Percentiles rank a stretch among this genome's conserved stretches.
Conservation (phyloP, 2,888 invertebrate genomes). For the Unio pictorum region DNA sequence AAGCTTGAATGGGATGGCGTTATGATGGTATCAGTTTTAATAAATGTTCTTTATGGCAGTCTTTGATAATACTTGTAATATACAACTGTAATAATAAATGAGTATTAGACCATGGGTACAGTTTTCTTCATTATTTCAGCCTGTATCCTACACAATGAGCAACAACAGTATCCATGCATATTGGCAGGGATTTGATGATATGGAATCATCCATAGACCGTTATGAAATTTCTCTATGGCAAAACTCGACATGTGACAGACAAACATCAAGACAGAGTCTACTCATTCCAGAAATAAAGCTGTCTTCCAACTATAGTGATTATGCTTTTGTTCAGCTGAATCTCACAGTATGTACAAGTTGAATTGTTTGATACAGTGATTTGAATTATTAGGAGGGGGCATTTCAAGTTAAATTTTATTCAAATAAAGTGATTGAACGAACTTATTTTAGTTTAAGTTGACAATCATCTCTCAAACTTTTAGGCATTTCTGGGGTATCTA, state of each 20-base stretch:
- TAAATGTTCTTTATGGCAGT: no score
- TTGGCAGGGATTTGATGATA: constrained; percentile 36
- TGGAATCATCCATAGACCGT: constrained; percentile 24
- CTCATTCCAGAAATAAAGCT: constrained; percentile 15
- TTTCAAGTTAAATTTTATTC: no score
- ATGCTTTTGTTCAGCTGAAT: constrained; percentile 22
- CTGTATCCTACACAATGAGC: constrained; percentile 23
- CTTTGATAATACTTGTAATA: no score
- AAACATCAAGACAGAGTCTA: not conserved
- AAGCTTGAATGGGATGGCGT: no score
- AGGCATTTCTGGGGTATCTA: no score
- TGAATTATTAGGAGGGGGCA: no score
- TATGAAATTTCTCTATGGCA: constrained; percentile 26
- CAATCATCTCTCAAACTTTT: no score
- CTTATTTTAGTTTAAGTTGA: no score
- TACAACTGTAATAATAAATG: no score
- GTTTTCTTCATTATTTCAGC: constrained; percentile 15
- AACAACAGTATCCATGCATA: constrained; percentile 15
- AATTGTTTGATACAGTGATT: no score
- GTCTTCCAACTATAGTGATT: constrained; percentile 14
- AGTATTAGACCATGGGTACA: not conserved
- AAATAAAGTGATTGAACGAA: no score
- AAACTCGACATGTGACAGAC: constrained; percentile 15
- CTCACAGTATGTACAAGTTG: constrained; percentile 8
- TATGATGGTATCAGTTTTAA: no score